Evolutionary conservation across 2,888 invertebrate genomes (phyloP), one percentile per base, ranked within the genome.

Genomic region (Agrypnus murinus): DNA sequence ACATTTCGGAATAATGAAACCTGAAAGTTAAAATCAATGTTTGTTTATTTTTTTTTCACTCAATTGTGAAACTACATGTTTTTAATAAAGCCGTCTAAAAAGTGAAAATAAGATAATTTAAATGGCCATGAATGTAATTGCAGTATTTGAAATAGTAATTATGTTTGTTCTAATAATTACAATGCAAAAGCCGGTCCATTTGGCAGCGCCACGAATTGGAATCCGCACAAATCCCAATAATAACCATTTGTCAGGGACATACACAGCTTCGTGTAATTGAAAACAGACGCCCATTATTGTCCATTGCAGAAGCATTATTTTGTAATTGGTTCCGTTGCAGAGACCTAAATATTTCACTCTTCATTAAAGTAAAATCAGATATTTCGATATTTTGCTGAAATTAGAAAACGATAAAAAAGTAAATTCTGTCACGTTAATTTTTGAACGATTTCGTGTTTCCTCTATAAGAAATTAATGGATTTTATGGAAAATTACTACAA

Each of bases 271-370:
- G 45, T 63, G 66, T 71, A 66, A 66, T 66, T 71, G 71, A 71
- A 71, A 71, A 66, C 71, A 71, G 71, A 58, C 57, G 38, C 40
- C 71, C 65, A 70, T 70, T 70, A 70, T 66, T 66, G 70, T 65
- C 57, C 67, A 63, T 43, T 67, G 62, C 66, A 40, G 45, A 38
- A 46, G 55, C 31, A 67, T 67, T 67, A 67, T 62, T 71, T 62
- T 67, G 59, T 65, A 69, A 69, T 65, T 69, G 58, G 59, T 64
- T 36, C 12, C 43, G 19, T 14, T 17, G 62, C 14, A 34, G 32
- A 5, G 48, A 19, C 50, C 58, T 36, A 66, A 59, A 66, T 59
- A 36, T 34, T 48, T 40, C 17, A 25, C 34, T n/a, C 65, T 38
- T 14, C 25, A 12, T 19, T 25, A 25, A 25, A 25, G 5, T 25